Evolutionary conservation across 2,888 invertebrate genomes (phyloP).

Genomic region (Macrosoma leucophasiata): DNA sequence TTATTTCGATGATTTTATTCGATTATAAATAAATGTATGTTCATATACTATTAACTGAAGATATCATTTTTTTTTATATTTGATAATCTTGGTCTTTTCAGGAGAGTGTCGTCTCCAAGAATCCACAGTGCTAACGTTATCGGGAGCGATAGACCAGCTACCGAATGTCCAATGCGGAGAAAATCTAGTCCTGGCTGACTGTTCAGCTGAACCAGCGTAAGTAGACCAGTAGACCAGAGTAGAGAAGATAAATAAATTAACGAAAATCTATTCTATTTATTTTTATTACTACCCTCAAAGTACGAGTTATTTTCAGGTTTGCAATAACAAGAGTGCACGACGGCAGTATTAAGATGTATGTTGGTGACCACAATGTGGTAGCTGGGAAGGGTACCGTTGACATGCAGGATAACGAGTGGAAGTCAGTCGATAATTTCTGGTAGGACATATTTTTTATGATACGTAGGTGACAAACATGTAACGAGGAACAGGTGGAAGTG

Average conservation of each 20-base stretch:
- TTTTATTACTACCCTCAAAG: neutral
- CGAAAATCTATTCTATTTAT: no score
- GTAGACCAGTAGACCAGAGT: no score
- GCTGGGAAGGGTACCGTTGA: constrained; percentile 23
- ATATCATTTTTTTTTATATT: constrained; percentile 5
- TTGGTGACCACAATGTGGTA: constrained; percentile 29
- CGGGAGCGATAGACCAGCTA: constrained; percentile 29
- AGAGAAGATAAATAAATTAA: no score
- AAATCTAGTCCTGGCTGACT: constrained; percentile 37
- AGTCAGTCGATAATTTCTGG: constrained; percentile 9
- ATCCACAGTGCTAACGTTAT: constrained; percentile 33
- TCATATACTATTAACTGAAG: neutral
- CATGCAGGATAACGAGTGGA: constrained; percentile 2
- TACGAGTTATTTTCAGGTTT: constrained; percentile 30
- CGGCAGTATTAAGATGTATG: constrained; percentile 33
- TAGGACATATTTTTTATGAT: no score
- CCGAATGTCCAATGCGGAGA: constrained; percentile 27
- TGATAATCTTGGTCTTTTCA: constrained; percentile 21
- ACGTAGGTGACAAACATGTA: no score
- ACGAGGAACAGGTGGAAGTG: no score
- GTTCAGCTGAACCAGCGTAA: constrained; percentile 37
- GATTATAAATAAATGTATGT: no score
- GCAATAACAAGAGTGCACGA: constrained; percentile 34
- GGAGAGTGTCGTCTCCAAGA: constrained; percentile 43
- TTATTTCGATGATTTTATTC: no score